Evolutionary conservation across 2,888 invertebrate species (phyloP).

Genomic region (Sceliomorpha sp.): DNA sequence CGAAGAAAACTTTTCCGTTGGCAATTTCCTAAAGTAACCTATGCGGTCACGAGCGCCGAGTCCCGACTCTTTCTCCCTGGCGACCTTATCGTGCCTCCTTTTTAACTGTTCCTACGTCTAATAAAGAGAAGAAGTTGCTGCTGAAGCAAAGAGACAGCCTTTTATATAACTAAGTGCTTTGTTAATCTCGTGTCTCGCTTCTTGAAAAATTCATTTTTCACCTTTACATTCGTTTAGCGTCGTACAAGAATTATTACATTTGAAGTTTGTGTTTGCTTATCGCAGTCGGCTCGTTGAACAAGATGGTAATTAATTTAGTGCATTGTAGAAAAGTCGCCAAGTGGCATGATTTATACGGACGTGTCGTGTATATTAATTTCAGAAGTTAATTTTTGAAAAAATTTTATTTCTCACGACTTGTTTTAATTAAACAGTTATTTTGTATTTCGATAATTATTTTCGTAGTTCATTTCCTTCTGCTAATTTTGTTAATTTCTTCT

Average conservation of each 20-base stretch:
- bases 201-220: slow-evolving; percentile 5
- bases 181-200: slow-evolving; percentile 8
- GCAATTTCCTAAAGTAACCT: slow-evolving; percentile 72
- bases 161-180: slow-evolving; percentile 11
- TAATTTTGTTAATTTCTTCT: no score
- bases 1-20: slow-evolving; percentile 61
- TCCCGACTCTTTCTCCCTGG: slow-evolving; percentile 18
- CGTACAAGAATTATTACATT: no score
- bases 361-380: no score
- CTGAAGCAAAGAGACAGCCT: not conserved
- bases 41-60: slow-evolving; percentile 28
- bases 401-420: not conserved
- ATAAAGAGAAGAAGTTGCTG: slow-evolving; percentile 14
- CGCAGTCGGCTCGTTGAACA: no score
- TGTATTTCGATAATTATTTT: no score
- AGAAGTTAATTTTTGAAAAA: slow-evolving; percentile 4
- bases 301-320: no score
- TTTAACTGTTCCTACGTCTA: slow-evolving; percentile 12
- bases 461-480: no score
- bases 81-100: slow-evolving; percentile 18
- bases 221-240: not conserved
- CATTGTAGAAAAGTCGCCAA: no score
- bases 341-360: no score
- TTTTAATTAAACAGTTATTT: no score
- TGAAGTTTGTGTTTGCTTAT: no score